These are phyloP conservation scores for Poeciliopsis occidentalis DNA, from an alignment of 2,113 vertebrate genomes.

Conservation along the genomic window DNA sequence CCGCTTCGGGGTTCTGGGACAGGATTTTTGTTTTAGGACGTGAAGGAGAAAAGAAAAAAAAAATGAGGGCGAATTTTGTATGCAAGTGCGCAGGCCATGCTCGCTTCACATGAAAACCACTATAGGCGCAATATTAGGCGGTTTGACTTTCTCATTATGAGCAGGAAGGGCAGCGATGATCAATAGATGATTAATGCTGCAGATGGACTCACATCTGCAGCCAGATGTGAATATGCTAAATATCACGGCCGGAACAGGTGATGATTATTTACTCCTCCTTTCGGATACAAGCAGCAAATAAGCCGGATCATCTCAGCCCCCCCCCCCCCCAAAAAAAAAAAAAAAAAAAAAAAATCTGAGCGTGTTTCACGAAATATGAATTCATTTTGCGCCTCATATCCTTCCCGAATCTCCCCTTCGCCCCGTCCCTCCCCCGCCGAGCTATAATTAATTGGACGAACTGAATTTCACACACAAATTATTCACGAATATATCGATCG, in stretches of 20 bases:
- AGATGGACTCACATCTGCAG: constrained; percentile 49
- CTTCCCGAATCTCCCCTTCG: constrained; percentile 43
- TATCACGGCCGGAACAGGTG: constrained; percentile 24
- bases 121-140: constrained; percentile 48
- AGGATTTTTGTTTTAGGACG: too few relatives aligned
- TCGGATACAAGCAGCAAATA: constrained; percentile 10
- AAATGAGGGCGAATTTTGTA: not conserved
- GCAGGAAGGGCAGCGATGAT: constrained; percentile 65
- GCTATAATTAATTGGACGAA: constrained; percentile 81
- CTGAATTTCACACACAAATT: constrained; percentile 83
- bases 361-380: not conserved
- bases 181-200: constrained; percentile 68
- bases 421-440: constrained; percentile 33
- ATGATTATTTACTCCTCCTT: constrained; percentile 23
- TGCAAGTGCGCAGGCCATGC: constrained; percentile 38
- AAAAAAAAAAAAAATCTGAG: not conserved
- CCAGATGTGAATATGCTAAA: constrained; percentile 36
- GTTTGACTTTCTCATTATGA: constrained; percentile 73
- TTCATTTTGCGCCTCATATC: constrained; percentile 23
- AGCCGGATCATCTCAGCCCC: constrained; percentile 17
- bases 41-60: not conserved
- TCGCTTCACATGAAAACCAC: constrained; percentile 42
- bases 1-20: constrained; percentile 5
- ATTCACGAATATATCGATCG: constrained; percentile 82
- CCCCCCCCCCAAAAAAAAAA: too few relatives aligned